phyloP scores from a whole-genome alignment of 2,113 vertebrate genomes.

The Gila orcuttii region DNA sequence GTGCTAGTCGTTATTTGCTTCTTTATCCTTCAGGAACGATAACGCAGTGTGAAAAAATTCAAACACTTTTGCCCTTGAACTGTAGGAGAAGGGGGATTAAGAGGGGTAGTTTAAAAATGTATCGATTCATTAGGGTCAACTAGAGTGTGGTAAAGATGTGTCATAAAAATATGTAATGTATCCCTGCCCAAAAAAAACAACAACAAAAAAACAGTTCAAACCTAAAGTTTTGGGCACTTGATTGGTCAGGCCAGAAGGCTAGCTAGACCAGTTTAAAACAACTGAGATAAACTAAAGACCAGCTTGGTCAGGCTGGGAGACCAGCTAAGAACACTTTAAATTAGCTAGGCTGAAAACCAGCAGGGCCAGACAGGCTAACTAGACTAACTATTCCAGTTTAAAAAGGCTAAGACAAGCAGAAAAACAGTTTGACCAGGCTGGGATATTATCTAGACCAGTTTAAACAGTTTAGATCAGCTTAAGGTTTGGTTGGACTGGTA shows the following conservation, averaged over 20 bases:
- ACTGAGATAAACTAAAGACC: not conserved
- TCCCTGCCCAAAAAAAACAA: not conserved
- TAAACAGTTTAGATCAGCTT: not conserved
- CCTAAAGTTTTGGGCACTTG: not conserved
- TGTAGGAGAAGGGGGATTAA: not conserved
- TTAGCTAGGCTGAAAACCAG: not conserved
- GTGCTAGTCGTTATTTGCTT: slow-evolving; percentile 47
- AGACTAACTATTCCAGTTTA: not conserved
- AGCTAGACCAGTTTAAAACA: not conserved
- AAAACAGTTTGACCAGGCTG: not conserved
- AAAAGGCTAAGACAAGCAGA: not conserved
- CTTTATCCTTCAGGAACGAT: slow-evolving; percentile 51
- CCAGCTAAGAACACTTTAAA: not conserved
- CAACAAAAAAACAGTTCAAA: not conserved
- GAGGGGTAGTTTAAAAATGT: not conserved
- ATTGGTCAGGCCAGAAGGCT: not conserved
- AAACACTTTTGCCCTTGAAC: slow-evolving; percentile 28
- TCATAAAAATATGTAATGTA: not conserved
- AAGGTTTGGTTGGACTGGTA: not conserved
- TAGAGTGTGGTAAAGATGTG: slow-evolving; percentile 15
- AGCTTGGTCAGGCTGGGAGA: not conserved
- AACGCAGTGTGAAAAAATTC: slow-evolving; percentile 45
- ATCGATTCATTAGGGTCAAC: slow-evolving; percentile 23
- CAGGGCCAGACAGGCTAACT: not conserved
- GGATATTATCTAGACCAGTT: not conserved